Evolutionary conservation across 2,113 vertebrate genomes (phyloP), one percentile per base, ranked within the genome.

Genomic region (Bufo gargarizans): DNA sequence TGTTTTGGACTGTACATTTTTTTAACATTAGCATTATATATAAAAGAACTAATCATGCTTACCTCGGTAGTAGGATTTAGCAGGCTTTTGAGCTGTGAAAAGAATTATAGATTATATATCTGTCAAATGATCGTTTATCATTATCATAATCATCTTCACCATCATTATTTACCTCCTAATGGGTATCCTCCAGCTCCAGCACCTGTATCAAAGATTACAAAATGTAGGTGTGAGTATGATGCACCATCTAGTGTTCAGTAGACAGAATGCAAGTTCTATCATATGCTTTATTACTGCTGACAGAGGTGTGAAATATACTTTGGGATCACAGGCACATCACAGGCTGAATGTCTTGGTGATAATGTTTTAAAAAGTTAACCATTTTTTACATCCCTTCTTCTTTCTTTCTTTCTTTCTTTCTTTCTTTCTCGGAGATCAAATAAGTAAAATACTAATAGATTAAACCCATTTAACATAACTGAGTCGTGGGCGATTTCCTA

Each of bases 161-260:
- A 33, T 33, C 53, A 0, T 13, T 56, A 22, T 45, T 95, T 90
- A 94, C 95, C 94, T 0, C 91, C 95, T 0, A 82, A 72, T 56
- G 86, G 77, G 61, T 94, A 92, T 91, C 94, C 95, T 88, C 93
- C 89, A 80, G 91, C 92, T 69, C 93, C 93, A 0, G 86, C 92
- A 0, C 89, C 92, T 0, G 89, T 93, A 91, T 33, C 33, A 33
- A 85, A 12, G 17, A 19, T 6, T 61, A 84, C 20, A 0, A 0
- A 56, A 89, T n/a, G 2, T 10, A 43, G 77, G 55, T 19, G 22
- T 69, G 14, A 6, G 67, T 55, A 16, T 83, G 71, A 33, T 2
- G 49, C 49, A 10, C 56, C 87, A 76, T 53, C 87, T 83, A 77
- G 71, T 83, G 87, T 50, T 74, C 9, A 88, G 4, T 22, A 20